Evolutionary conservation across 2,113 vertebrate genomes (phyloP).

Genomic region (Podarcis cretensis): DNA sequence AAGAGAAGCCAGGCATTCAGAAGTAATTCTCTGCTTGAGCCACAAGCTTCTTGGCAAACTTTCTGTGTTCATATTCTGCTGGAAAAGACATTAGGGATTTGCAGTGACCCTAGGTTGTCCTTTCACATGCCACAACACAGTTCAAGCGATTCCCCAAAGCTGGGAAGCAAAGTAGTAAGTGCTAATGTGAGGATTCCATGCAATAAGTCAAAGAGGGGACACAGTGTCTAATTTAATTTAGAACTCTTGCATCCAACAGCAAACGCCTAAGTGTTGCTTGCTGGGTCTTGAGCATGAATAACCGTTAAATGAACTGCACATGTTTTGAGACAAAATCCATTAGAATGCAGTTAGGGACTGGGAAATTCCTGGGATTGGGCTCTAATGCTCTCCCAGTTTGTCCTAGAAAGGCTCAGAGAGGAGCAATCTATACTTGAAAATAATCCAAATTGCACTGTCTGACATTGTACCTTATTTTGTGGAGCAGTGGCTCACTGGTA

Average conservation of each 20-base stretch:
- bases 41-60: neutral
- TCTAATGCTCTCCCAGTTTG: neutral
- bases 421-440: too few species aligned
- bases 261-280: neutral
- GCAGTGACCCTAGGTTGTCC: neutral
- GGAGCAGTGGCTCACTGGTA: too few species aligned
- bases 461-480: too few species aligned
- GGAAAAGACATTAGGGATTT: neutral
- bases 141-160: neutral
- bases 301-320: neutral
- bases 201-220: neutral
- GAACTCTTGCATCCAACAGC: neutral
- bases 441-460: too few species aligned
- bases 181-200: neutral
- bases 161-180: neutral
- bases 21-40: neutral
- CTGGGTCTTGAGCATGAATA: neutral
- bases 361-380: neutral
- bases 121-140: slow-evolving; percentile 12
- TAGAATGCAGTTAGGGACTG: neutral
- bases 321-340: neutral
- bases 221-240: neutral
- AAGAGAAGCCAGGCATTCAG: neutral
- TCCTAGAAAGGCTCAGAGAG: neutral
- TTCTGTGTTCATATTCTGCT: neutral